phyloP scores from a whole-genome alignment of 2,888 invertebrate species.

The Agrotis exclamationis region DNA sequence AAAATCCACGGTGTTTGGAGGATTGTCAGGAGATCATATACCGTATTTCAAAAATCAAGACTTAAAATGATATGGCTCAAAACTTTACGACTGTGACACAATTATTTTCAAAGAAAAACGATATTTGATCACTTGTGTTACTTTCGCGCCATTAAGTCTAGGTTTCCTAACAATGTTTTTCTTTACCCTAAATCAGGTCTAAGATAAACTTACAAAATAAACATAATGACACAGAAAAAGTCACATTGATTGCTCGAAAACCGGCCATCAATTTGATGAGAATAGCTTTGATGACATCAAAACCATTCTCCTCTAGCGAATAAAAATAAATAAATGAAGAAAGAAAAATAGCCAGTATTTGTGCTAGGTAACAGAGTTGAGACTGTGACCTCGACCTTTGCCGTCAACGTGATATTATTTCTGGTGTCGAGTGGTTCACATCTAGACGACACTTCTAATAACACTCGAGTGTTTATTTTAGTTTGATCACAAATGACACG shows the following conservation, averaged over 20 bases:
- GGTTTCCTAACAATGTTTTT: conserved; percentile 1
- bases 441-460: conserved; percentile 19
- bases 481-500: conserved; percentile 11
- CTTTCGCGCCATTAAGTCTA: neutral
- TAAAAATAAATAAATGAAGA: conserved; percentile 2
- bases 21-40: neutral
- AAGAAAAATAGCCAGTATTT: conserved; percentile 14
- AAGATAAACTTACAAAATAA: conserved; percentile 25
- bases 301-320: neutral
- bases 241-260: conserved; percentile 25
- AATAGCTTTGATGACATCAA: conserved; percentile 2
- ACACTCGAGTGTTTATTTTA: conserved; percentile 30
- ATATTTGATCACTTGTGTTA: neutral
- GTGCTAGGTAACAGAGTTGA: conserved; percentile 6
- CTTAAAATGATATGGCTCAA: neutral
- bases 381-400: conserved; percentile 28
- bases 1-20: too few species aligned
- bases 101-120: neutral
- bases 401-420: conserved; percentile 28
- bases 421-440: conserved; percentile 16
- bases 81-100: neutral
- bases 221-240: conserved; percentile 14
- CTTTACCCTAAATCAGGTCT: neutral
- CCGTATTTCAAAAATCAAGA: neutral
- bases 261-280: too few species aligned